Conservation (phyloP, 2,113 vertebrate species). For the Alexandromys fortis region DNA sequence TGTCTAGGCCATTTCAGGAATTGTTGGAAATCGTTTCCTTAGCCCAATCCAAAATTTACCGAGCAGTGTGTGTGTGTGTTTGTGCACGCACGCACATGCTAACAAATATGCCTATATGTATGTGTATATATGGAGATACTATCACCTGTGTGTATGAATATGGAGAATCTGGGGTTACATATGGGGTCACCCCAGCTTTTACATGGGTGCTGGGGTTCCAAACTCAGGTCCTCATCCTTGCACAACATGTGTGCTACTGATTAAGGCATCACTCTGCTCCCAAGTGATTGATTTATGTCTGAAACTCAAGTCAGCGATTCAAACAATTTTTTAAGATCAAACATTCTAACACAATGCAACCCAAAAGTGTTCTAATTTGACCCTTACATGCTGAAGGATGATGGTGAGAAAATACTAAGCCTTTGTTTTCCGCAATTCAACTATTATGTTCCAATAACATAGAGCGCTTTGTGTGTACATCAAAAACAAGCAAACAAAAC, state of each 20-base stretch:
- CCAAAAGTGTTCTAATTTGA: no score
- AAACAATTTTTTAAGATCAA: neutral
- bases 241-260: neutral
- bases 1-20: neutral
- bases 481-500: neutral
- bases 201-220: no score
- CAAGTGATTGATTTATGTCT: neutral
- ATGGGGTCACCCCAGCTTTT: neutral
- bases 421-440: neutral
- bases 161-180: neutral
- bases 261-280: no score
- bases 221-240: neutral
- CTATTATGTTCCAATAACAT: neutral
- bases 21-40: neutral
- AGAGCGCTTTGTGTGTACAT: neutral
- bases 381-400: neutral
- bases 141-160: neutral
- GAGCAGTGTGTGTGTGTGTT: neutral
- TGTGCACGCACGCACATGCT: neutral
- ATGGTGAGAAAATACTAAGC: neutral
- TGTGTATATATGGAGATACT: neutral
- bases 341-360: neutral
- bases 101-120: neutral
- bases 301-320: neutral
- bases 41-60: neutral